phyloP scores from a whole-genome alignment of 2,113 vertebrate genomes.

The Oryzias melastigma region DNA sequence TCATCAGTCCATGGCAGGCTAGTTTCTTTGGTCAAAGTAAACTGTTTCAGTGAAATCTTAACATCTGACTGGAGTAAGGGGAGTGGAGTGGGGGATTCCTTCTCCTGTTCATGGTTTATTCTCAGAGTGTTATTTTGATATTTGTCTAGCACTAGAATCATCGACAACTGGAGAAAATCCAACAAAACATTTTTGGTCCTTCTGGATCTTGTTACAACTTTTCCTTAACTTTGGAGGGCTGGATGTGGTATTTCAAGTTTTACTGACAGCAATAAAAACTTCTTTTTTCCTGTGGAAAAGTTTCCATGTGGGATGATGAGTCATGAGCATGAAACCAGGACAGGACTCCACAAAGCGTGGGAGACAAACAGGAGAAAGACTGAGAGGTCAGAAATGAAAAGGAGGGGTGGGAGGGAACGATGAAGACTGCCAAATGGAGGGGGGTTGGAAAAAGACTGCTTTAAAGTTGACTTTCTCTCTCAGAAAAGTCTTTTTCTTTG shows the following conservation, averaged over 20 bases:
- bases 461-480: neutral
- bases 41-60: too few species aligned
- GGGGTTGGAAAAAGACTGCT: neutral
- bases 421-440: slow-evolving; percentile 8
- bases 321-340: slow-evolving; percentile 61
- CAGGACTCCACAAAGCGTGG: slow-evolving; percentile 56
- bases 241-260: slow-evolving; percentile 15
- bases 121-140: neutral
- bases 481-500: neutral
- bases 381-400: slow-evolving; percentile 13
- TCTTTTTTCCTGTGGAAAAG: slow-evolving; percentile 54
- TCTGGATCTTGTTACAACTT: neutral
- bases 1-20: too few species aligned
- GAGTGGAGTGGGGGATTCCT: slow-evolving; percentile 25
- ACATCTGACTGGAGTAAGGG: too few species aligned
- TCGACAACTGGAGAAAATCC: too few species aligned
- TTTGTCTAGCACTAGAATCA: too few species aligned
- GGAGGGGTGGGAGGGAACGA: slow-evolving; percentile 2
- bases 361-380: slow-evolving; percentile 49
- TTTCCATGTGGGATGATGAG: slow-evolving; percentile 77
- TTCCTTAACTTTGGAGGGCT: neutral
- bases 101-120: neutral
- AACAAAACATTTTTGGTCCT: too few species aligned
- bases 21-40: too few species aligned
- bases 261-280: slow-evolving; percentile 36